A percentile compares a stretch with the other conserved stretches of the same genome.
These are phyloP conservation scores for Nowickia ferox DNA, from an alignment of 2,888 invertebrate genomes.

Conservation along the genomic window DNA sequence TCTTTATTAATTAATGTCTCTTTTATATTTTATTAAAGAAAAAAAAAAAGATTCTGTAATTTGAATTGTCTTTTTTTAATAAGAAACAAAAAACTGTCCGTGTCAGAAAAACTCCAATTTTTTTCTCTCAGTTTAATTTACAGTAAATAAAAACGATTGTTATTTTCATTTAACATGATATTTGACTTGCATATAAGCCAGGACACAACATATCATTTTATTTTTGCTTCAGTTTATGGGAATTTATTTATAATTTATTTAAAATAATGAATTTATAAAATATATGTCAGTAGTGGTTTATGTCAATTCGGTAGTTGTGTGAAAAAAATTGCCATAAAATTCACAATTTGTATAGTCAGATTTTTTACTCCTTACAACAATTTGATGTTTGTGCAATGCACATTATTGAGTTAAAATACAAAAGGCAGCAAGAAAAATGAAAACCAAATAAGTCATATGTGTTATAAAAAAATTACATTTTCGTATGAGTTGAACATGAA, in stretches of 20 bases:
- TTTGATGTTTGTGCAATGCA: constrained; percentile 53
- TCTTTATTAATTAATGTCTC: too few species aligned
- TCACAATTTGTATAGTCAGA: constrained; percentile 38
- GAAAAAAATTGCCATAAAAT: constrained; percentile 48
- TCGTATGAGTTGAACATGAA: constrained; percentile 57
- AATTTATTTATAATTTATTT: constrained; percentile 62
- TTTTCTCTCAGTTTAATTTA: constrained; percentile 24
- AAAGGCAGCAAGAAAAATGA: not conserved
- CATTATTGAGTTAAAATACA: constrained; percentile 2
- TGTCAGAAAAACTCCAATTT: constrained; percentile 1
- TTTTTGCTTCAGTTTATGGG: constrained; percentile 17
- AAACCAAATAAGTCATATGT: constrained; percentile 55
- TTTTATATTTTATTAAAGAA: not conserved
- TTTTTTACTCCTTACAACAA: constrained; percentile 10
- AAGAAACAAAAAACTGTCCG: constrained; percentile 1
- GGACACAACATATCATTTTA: not conserved
- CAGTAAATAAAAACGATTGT: constrained; percentile 53
- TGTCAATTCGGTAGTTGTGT: constrained; percentile 43
- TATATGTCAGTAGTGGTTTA: constrained; percentile 67
- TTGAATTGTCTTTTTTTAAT: not conserved
- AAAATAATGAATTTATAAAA: constrained; percentile 62
- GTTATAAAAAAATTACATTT: constrained; percentile 50
- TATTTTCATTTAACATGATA: constrained; percentile 44
- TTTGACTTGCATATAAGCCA: constrained; percentile 1
- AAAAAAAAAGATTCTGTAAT: constrained; percentile 32